Percentiles rank a stretch among this genome's conserved stretches.
Evolutionary conservation across 1,140 invertebrate genomes (phyloP).

Genomic region (Armadillidium nasatum): DNA sequence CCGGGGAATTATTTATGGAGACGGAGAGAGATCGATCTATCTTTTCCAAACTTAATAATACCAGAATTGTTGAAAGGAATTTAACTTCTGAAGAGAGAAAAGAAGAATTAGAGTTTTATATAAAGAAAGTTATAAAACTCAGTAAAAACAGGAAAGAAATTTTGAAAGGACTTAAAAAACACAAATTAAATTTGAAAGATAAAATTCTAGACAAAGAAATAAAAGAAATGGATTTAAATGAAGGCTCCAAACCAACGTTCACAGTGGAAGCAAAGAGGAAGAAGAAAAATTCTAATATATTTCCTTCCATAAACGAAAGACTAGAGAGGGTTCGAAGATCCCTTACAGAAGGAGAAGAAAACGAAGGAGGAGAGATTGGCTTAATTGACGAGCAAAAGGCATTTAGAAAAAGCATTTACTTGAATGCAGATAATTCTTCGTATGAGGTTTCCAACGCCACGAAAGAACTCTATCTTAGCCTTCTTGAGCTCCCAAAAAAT

Average conservation of each 20-base stretch:
- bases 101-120: constrained; percentile 6
- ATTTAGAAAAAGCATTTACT: neutral
- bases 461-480: neutral
- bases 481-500: constrained; percentile 27
- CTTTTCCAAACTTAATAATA: neutral
- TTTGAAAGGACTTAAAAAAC: neutral
- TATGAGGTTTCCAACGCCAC: neutral
- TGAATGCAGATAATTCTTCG: neutral
- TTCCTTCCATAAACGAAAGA: constrained; percentile 1
- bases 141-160: constrained; percentile 15
- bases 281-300: neutral
- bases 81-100: constrained; percentile 8
- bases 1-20: neutral
- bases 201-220: neutral
- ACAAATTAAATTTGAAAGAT: neutral
- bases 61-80: neutral
- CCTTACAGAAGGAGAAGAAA: neutral
- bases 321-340: neutral
- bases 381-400: neutral
- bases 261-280: neutral
- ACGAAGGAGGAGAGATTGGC: constrained; percentile 2
- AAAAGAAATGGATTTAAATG: neutral
- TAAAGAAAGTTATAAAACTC: neutral
- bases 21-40: neutral
- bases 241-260: neutral